Conservation (phyloP, 2,113 vertebrate species). For the Vulpes vulpes region DNA sequence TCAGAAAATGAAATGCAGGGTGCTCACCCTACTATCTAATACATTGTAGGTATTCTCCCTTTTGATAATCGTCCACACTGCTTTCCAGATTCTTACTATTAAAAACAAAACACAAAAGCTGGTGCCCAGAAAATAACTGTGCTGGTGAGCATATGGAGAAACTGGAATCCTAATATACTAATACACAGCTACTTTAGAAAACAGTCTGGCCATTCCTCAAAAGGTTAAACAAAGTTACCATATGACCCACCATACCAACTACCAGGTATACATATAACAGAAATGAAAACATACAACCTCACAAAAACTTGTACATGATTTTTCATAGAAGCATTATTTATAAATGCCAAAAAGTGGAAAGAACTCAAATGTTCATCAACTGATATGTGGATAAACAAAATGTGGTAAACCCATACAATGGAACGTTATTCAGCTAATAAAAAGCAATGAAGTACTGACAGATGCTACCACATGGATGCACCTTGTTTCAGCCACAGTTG, state of each 20-base stretch:
- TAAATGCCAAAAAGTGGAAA: neutral
- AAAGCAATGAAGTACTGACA: neutral
- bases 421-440: neutral
- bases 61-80: neutral
- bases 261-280: neutral
- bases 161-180: neutral
- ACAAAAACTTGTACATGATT: neutral
- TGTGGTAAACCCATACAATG: neutral
- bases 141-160: neutral
- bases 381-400: neutral
- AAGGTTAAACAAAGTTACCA: neutral
- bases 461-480: neutral
- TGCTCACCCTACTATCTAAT: neutral
- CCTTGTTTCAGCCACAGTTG: neutral
- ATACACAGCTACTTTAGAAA: neutral
- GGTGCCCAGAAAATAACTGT: neutral
- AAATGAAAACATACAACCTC: neutral
- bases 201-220: neutral
- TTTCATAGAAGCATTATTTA: neutral
- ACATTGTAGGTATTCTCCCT: neutral
- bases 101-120: slow-evolving; percentile 7
- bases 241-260: neutral
- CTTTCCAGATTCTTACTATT: neutral
- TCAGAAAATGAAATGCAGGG: neutral
- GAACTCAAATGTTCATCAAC: neutral